Evolutionary conservation across 2,888 invertebrate species (phyloP).

Genomic region (Pyrrhosoma nymphula): DNA sequence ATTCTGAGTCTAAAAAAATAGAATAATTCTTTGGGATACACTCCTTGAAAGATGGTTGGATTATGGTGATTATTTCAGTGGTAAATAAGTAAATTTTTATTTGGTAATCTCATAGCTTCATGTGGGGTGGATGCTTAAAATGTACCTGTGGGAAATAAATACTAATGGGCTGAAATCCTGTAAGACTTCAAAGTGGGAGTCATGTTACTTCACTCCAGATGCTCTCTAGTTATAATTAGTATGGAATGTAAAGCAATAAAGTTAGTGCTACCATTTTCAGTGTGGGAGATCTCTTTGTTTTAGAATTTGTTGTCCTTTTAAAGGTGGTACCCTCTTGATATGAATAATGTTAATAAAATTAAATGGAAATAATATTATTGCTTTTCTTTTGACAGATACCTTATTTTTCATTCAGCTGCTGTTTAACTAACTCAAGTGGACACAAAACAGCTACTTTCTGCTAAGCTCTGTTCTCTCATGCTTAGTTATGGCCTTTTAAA

Average conservation of each 20-base stretch:
- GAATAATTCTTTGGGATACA: too few species aligned
- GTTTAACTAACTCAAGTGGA: background rate
- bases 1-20: too few species aligned
- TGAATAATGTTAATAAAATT: conserved; percentile 17
- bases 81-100: background rate
- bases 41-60: too few species aligned
- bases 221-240: background rate
- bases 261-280: background rate
- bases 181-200: background rate
- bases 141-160: background rate
- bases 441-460: background rate
- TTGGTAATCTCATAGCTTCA: background rate
- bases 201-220: background rate
- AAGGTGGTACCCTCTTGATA: background rate
- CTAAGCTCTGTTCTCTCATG: background rate
- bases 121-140: background rate
- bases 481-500: too few species aligned
- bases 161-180: background rate
- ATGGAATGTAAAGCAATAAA: background rate
- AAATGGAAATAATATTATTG: background rate
- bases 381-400: conserved; percentile 19
- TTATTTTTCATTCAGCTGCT: background rate
- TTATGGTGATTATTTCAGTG: background rate
- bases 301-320: background rate
- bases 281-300: background rate